Evolutionary conservation across 2,113 vertebrate species (phyloP), one percentile per base, ranked within the genome.

Genomic region (Galbula dea): DNA sequence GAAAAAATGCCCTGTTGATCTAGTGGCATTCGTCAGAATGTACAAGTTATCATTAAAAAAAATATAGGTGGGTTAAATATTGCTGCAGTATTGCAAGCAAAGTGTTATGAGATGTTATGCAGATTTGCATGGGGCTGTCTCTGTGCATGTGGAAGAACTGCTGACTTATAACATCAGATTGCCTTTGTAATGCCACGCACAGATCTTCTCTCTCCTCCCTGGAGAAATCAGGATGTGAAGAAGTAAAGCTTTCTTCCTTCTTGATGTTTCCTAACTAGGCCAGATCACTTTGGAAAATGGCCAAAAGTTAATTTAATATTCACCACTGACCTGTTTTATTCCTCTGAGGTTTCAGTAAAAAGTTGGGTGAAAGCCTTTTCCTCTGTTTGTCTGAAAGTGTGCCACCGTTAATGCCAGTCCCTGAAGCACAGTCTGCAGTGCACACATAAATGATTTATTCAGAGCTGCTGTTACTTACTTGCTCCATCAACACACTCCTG

Each of bases 271-370:
- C 80, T 96, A 97, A 98, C 96, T 97, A 98, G 97, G 97, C 97
- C 97, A 98, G 94, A 97, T 97, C 89, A 92, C 89, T 97, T 94
- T 98, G 97, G 97, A 97, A 89, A 86, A 92, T 96, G 94, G 95
- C 97, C 97, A 97, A 68, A 95, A 96, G 87, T 87, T 97, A 95
- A 97, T 97, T 97, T 97, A 91, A 96, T 97, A 98, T 98, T 98
- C 96, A 97, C 96, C 24, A 6, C 94, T 97, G 97, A 98, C 97
- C 98, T 96, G 91, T 94, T 97, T 98, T 95, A 97, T 97, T 97
- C 95, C 96, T 97, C 93, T 85, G 96, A 96, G 94, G 92, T 96
- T 97, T 98, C 83, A 96, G 77, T 89, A 96, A 97, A 95, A 97
- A 97, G 96, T 96, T 96, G 95, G 97, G 97, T 97, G 96, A 98